Evolutionary conservation across 2,113 vertebrate species (phyloP).

Genomic region (Vidua macroura): DNA sequence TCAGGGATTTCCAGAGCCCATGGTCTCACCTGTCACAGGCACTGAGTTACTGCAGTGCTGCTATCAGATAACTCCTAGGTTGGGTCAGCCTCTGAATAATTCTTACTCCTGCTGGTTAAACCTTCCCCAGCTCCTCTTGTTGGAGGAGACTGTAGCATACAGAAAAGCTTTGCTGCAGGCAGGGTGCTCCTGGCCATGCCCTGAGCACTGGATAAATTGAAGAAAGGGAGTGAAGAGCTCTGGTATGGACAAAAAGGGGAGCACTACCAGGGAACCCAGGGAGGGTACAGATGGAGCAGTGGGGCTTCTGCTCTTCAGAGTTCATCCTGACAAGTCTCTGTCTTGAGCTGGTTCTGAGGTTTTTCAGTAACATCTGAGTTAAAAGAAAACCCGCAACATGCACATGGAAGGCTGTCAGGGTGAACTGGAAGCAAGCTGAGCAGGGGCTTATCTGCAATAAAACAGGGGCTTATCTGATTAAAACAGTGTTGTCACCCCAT

Average conservation of each 20-base stretch:
- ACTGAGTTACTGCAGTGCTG: background rate
- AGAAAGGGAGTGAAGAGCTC: background rate
- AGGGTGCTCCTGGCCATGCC: background rate
- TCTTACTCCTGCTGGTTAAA: background rate
- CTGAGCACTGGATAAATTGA: rapidly evolving
- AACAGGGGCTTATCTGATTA: background rate
- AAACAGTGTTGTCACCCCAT: background rate
- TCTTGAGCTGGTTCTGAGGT: background rate
- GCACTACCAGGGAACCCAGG: rapidly evolving
- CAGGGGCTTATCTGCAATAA: background rate
- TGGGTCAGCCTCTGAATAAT: background rate
- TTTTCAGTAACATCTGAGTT: background rate
- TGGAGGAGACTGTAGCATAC: background rate
- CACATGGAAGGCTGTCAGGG: background rate
- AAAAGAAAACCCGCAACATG: rapidly evolving
- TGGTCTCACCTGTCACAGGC: background rate
- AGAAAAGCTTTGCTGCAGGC: background rate
- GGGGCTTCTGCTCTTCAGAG: background rate
- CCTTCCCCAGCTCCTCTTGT: background rate
- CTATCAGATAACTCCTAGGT: background rate
- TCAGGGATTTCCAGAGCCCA: background rate
- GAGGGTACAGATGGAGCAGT: background rate
- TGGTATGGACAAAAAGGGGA: background rate
- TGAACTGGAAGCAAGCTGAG: background rate
- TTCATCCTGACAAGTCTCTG: background rate